Evolutionary conservation across 2,888 invertebrate genomes (phyloP), one percentile per base, ranked within the genome.

Genomic region (Melanchra persicariae): DNA sequence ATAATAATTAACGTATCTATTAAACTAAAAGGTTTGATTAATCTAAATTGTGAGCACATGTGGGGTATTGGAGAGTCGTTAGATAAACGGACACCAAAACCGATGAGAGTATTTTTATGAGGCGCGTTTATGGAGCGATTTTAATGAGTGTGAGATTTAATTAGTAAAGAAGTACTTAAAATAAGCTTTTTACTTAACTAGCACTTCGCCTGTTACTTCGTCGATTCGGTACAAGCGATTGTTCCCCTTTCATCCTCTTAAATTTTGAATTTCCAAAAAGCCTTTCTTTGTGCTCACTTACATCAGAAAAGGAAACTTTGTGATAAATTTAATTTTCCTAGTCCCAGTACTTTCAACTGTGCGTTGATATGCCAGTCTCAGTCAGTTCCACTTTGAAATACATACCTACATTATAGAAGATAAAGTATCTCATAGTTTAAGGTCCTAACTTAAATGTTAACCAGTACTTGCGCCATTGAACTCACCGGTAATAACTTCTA

Each of bases 1-100:
- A 69, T 49, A 24, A 77, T 74, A 61, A 78, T 78, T 78, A 70
- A 49, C 74, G 49, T 74, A 74, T 63, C 49, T 61, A 68, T 74
- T 30, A 74, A 61, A 77, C 68, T 77, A 77, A 77, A 74, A 77
- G 68, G 73, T 73, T 77, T 51, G 54, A 60, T 61, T 63, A 60
- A 75, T 75, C 65, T 61, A 45, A 61, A 79, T 64, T 67, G 65
- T 45, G 26, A 70, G 51, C 70, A 57, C 22, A 65, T 69, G 66
- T 54, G 1, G 22, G 40, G 40, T 69, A 51, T 40, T 40, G n/a
- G 22, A 10, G 10, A 51, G 47, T 55, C 6, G 19, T 37, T 74
- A n/a, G 51, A 51, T 61, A 51, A 37, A 52, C 17, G 8, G 26
- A 30, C 12, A 45, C 6, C 1, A 19, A 10, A 52, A 70, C 45